Evolutionary conservation across 2,888 invertebrate genomes (phyloP), one percentile per base, ranked within the genome.

Genomic region (Amorpha juglandis): DNA sequence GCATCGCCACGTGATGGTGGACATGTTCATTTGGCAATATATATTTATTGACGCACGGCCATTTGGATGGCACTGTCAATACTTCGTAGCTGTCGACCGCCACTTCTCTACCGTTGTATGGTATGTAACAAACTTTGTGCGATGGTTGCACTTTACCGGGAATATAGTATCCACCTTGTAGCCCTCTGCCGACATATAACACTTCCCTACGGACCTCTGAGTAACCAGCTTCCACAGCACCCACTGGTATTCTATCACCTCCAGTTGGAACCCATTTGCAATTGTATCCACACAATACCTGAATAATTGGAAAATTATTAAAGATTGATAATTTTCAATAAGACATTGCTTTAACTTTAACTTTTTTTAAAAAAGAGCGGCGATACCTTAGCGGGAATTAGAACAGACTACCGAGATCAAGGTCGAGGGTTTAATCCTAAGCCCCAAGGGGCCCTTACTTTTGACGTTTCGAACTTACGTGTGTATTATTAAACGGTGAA

Each of bases 111-210:
- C 75, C 79, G 2, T 78, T 69, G 64, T 76, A 97, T 53, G 97
- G 90, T n/a, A 97, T 85, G 78, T 97, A 97, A 72, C 95, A 95
- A 0, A 95, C 95, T 53, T 95, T 95, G 78, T 97, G 97, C 21
- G 96, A 94, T 0, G 83, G 79, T 66, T 90, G 89, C 14, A 97
- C 87, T 89, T 98, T 97, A n/a, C 98, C 98, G 52, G 97, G 97
- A 75, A 98, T 94, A 6, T 97, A 82, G 64, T 95, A 95, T 16
- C 96, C 96, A 72, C 95, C 95, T 80, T 96, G 95, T 45, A 91
- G 89, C 0, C 95, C 96, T 73, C 97, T 94, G 14, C 96, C 95
- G 0, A 97, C 94, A 79, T 94, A 96, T 12, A 96, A 75, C 62
- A 88, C 89, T 69, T 94, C 94, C 33, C 65, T 70, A 16, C 87